These are phyloP conservation scores for Hipposideros armiger DNA, from an alignment of 2,113 vertebrate species.

Conservation along the genomic window DNA sequence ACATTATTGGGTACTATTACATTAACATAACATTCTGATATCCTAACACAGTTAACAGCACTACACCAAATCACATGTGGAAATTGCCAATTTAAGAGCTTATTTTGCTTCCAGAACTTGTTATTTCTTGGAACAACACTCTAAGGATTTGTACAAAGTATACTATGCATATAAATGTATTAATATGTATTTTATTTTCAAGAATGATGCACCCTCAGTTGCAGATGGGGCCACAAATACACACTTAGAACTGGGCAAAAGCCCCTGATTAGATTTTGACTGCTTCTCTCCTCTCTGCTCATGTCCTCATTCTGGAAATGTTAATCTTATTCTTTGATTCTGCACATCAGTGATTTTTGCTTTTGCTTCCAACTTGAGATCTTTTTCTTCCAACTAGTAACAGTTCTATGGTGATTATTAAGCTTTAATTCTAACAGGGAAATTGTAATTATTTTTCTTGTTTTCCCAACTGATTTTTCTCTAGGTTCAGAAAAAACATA, in stretches of 20 bases:
- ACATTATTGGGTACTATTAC: background rate
- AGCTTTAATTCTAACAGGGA: background rate
- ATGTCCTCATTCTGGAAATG: background rate
- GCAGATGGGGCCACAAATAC: background rate
- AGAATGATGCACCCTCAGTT: background rate
- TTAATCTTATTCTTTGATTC: background rate
- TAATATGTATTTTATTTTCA: constrained; percentile 51
- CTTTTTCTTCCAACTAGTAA: background rate
- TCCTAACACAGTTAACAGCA: background rate
- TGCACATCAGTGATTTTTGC: background rate
- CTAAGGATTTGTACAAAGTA: constrained; percentile 23
- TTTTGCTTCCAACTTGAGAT: background rate
- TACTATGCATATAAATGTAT: background rate
- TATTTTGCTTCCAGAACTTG: constrained; percentile 1
- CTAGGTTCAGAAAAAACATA: constrained; percentile 34
- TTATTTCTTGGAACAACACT: constrained; percentile 33
- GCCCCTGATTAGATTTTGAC: background rate
- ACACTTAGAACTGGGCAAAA: background rate
- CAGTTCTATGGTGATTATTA: constrained; percentile 17
- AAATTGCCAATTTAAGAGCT: constrained; percentile 50
- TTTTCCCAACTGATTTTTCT: constrained; percentile 19
- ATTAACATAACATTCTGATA: constrained; percentile 4
- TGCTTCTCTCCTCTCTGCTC: background rate
- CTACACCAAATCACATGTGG: background rate
- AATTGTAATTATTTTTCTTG: background rate